Conservation (phyloP, 1,140 invertebrate species). For the Lucilia cuprina region DNA sequence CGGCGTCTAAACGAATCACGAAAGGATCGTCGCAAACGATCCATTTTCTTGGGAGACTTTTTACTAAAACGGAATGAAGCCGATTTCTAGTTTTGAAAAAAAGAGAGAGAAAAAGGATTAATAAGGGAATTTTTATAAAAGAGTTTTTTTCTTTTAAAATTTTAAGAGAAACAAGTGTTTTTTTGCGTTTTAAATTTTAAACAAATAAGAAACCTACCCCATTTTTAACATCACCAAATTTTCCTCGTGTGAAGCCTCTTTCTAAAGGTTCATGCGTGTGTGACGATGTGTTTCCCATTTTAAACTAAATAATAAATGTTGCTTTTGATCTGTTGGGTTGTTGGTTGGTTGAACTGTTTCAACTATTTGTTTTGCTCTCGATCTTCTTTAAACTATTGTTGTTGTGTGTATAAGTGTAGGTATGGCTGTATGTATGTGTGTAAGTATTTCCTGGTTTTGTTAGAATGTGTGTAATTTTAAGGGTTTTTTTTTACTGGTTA, state of each 20-base stretch:
- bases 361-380: neutral
- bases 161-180: slow-evolving; percentile 33
- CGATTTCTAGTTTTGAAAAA: slow-evolving; percentile 65
- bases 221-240: slow-evolving; percentile 63
- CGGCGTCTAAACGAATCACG: slow-evolving; percentile 89
- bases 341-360: neutral
- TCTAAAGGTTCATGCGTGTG: slow-evolving; percentile 63
- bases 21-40: slow-evolving; percentile 88
- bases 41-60: slow-evolving; percentile 83
- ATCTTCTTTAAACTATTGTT: neutral
- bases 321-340: neutral
- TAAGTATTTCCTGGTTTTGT: neutral
- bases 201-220: slow-evolving; percentile 54
- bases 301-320: neutral
- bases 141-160: neutral
- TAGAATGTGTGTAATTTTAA: too few species aligned
- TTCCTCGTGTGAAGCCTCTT: slow-evolving; percentile 61
- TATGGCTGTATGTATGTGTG: neutral
- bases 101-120: slow-evolving; percentile 14
- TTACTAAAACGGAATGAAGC: slow-evolving; percentile 67
- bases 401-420: neutral
- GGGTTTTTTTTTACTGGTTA: neutral
- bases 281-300: slow-evolving; percentile 63
- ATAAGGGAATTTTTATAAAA: neutral
- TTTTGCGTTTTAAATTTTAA: neutral